phyloP scores from a whole-genome alignment of 2,888 invertebrate genomes.

The Dastarcus helophoroides region DNA sequence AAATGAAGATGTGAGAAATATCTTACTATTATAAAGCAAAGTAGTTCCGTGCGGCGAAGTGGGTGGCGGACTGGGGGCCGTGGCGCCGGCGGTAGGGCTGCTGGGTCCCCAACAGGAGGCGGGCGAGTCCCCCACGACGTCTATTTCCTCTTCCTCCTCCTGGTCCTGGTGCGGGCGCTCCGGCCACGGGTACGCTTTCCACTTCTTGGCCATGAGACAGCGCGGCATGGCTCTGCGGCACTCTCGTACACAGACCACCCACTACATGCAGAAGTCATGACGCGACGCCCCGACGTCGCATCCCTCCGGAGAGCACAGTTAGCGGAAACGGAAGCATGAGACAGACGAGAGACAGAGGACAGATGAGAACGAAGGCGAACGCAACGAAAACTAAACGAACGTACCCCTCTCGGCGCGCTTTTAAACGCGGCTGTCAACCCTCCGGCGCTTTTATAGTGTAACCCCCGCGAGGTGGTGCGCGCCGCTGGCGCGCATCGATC shows the following conservation, averaged over 20 bases:
- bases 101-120: slow-evolving; percentile 59
- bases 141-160: slow-evolving; percentile 71
- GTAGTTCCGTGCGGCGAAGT: slow-evolving; percentile 57
- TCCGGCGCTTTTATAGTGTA: slow-evolving; percentile 40
- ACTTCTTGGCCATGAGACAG: slow-evolving; percentile 92
- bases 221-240: slow-evolving; percentile 63
- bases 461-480: slow-evolving; percentile 10
- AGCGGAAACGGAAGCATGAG: slow-evolving; percentile 18
- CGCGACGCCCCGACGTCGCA: not conserved
- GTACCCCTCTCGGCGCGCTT: slow-evolving; percentile 42
- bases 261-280: not conserved
- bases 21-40: slow-evolving; percentile 67
- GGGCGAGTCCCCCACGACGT: slow-evolving; percentile 66
- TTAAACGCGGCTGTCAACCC: slow-evolving; percentile 39
- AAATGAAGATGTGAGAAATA: not conserved
- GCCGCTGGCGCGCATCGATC: slow-evolving; percentile 15
- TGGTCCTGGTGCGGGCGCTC: slow-evolving; percentile 38
- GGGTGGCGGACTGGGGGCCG: slow-evolving; percentile 63
- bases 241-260: not conserved
- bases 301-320: slow-evolving; percentile 11
- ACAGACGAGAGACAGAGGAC: slow-evolving; percentile 36
- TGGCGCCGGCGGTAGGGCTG: slow-evolving; percentile 64
- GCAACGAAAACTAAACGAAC: slow-evolving; percentile 38
- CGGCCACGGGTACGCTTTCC: slow-evolving; percentile 78
- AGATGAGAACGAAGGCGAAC: slow-evolving; percentile 39